Evolutionary conservation across 1,140 invertebrate species (phyloP).

Genomic region (Lethrus apterus): DNA sequence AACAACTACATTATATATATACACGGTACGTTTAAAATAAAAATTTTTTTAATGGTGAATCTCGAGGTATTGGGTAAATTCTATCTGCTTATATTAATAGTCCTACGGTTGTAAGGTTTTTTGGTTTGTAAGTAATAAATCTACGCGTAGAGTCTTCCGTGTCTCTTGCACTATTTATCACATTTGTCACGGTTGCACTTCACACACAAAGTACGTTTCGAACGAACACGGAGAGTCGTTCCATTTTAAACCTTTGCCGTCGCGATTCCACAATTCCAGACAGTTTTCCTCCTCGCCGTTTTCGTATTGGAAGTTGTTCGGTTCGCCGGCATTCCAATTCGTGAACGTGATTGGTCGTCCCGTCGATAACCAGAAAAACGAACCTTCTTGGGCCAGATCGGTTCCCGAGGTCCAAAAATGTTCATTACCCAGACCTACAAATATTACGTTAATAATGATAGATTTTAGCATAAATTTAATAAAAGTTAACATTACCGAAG

Average conservation of each 20-base stretch:
- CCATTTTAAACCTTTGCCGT: constrained; percentile 86
- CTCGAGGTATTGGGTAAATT: no score
- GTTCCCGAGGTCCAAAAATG: constrained; percentile 91
- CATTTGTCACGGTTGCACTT: constrained; percentile 60
- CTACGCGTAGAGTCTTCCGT: no score
- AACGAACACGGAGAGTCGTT: constrained; percentile 89
- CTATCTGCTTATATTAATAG: no score
- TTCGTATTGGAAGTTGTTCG: constrained; percentile 87
- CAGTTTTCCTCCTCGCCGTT: constrained; percentile 90
- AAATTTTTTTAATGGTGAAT: no score
- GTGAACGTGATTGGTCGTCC: constrained; percentile 81
- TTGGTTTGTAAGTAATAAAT: no score
- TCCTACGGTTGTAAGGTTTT: no score
- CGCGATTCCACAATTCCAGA: constrained; percentile 82
- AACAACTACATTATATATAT: no score
- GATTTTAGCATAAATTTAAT: neutral
- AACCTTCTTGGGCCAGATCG: constrained; percentile 81
- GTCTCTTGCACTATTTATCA: constrained; percentile 1
- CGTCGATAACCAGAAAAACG: constrained; percentile 88
- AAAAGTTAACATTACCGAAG: constrained; percentile 39
- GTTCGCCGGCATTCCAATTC: constrained; percentile 88
- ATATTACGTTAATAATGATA: constrained; percentile 3
- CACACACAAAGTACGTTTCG: constrained; percentile 86
- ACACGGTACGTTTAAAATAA: no score
- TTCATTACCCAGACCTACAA: constrained; percentile 72